Conservation (phyloP, 2,888 invertebrate genomes). For the Xylota segnis region DNA sequence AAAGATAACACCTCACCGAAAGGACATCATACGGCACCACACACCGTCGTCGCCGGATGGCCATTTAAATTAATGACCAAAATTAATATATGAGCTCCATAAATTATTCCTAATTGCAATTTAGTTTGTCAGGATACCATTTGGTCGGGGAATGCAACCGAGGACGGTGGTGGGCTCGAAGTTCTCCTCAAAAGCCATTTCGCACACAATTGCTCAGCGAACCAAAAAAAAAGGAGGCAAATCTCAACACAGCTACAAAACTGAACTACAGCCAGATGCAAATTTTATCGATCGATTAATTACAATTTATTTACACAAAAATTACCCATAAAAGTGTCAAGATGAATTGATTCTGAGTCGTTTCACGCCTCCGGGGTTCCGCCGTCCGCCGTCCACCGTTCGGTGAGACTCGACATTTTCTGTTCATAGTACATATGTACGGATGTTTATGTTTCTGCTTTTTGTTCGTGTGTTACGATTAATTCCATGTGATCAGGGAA, state of each 20-base stretch:
- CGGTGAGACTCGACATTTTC: constrained; percentile 15
- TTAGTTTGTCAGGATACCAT: constrained; percentile 71
- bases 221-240: constrained; percentile 2
- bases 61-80: constrained; percentile 75
- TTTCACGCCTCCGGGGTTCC: constrained; percentile 70
- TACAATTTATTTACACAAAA: constrained; percentile 77
- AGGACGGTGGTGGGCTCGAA: constrained; percentile 34
- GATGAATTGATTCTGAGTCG: constrained; percentile 76
- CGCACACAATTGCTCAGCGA: constrained; percentile 20
- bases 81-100: constrained; percentile 76
- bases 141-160: constrained; percentile 32
- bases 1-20: constrained; percentile 60
- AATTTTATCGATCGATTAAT: constrained; percentile 77
- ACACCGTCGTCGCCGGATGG: constrained; percentile 65
- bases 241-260: constrained; percentile 11
- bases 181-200: constrained; percentile 36
- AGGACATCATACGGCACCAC: constrained; percentile 34
- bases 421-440: constrained; percentile 10
- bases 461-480: constrained; percentile 49
- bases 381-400: too few species aligned
- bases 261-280: constrained; percentile 65
- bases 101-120: constrained; percentile 77
- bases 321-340: constrained; percentile 76
- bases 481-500: constrained; percentile 44
- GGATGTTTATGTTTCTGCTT: neutral